phyloP scores from a whole-genome alignment of 2,888 invertebrate genomes.

The Acleris laterana region DNA sequence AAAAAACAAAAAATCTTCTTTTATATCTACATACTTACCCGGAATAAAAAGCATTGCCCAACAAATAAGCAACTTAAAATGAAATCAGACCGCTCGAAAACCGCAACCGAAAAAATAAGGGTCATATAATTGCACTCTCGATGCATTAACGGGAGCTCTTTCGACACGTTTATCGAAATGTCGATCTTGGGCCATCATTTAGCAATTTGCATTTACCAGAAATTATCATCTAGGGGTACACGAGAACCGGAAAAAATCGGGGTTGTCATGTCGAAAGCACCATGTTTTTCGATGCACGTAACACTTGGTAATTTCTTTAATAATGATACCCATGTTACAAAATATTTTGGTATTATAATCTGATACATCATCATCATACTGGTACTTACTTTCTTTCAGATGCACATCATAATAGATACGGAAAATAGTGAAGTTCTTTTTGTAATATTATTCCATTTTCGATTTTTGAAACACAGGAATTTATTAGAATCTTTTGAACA shows the following conservation, averaged over 20 bases:
- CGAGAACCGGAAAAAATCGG: constrained; percentile 54
- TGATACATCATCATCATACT: background rate
- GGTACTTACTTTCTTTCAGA: no score
- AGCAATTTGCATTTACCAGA: constrained; percentile 69
- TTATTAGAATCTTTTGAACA: no score
- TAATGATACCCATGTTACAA: constrained; percentile 54
- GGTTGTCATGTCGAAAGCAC: constrained; percentile 54
- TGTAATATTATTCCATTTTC: no score
- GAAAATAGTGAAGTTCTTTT: no score
- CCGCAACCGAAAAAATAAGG: constrained; percentile 23
- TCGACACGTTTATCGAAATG: constrained; percentile 58
- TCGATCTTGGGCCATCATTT: constrained; percentile 62
- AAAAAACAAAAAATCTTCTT: no score
- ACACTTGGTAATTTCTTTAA: constrained; percentile 71
- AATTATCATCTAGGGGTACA: constrained; percentile 63
- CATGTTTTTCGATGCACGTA: constrained; percentile 59
- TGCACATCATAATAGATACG: no score
- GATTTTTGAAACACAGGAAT: no score
- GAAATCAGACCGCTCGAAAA: constrained; percentile 29
- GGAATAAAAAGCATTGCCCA: constrained; percentile 2
- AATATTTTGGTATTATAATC: constrained; percentile 40
- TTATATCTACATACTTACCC: background rate
- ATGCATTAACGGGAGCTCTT: constrained; percentile 51
- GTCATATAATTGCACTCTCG: constrained; percentile 35
- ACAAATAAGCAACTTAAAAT: constrained; percentile 30